Base-by-base conservation (phyloP, 1,140 invertebrate species). In the Procambarus virginalis region DNA sequence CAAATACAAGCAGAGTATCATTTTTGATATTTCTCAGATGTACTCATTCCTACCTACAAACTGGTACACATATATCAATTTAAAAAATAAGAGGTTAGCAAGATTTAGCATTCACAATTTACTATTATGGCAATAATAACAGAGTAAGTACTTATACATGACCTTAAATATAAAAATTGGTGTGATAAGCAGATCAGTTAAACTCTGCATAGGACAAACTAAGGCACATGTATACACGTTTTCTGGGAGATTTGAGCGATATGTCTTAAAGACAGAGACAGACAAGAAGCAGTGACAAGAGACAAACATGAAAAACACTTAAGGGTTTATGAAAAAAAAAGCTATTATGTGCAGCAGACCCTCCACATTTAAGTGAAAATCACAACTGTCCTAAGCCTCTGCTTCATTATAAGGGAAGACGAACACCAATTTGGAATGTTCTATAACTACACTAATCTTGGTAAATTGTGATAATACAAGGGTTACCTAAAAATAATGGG, bases 351-450 rank as follows among this genome's bases (percentile, higher is more conserved):
- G 58, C 78, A 80, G 78, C 45, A 88, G 4, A 80, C 45, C 20
- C 60, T 80, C 22, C 78, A 73, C 34, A 73, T 34, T 34, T 45
- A n/a, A 49, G 34, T 70, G 60, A 55, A 60, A 8, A 45, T 68
- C 45, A 78, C 80, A 64, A 80, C 46, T 68, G 45, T 76, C 73
- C 75, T 84, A 55, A 68, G 45, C 76, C 80, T 51, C 81, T 84
- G 81, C 79, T 68, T 49, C 48, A 76, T 79, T n/a, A 78, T 81
- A 76, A 90, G 81, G 84, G 89, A 75, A 90, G 83, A 90, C 83
- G 58, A 76, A 90, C 76, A 81, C 76, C 83, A 90, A 90, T 90
- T 90, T 90, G 89, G 89, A 90, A 90, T 90, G 89, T 90, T 90
- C 89, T 90, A 90, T 73, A 73, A 80, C 84, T 85, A 85, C 83